Evolutionary conservation across 2,888 invertebrate genomes (phyloP).

Genomic region (Ochropacha duplaris): DNA sequence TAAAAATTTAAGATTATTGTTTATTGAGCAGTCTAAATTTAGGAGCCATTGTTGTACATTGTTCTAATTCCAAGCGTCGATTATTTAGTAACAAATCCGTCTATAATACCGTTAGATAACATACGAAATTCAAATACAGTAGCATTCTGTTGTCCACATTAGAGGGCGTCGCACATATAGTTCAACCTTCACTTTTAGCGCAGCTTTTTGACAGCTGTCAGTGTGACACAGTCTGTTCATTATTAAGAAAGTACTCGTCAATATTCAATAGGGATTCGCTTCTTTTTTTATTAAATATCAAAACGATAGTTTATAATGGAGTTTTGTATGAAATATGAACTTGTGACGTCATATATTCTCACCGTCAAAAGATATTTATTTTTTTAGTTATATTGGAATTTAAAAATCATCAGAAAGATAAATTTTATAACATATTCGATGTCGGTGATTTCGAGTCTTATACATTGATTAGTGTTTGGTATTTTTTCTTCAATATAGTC

Average conservation of each 20-base stretch:
- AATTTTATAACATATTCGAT: no score
- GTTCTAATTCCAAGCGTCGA: constrained; percentile 38
- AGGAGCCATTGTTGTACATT: constrained; percentile 41
- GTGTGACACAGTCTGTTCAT: constrained; percentile 8
- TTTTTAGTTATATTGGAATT: no score
- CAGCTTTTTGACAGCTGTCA: constrained; percentile 17
- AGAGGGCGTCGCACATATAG: constrained; percentile 15
- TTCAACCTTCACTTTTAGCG: constrained; percentile 8
- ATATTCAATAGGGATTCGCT: no score
- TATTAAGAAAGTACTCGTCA: neutral
- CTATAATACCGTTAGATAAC: neutral
- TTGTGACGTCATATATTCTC: no score
- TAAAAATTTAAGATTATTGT: constrained; percentile 9
- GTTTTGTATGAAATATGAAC: no score
- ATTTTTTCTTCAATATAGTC: no score
- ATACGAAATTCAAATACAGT: neutral
- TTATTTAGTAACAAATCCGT: constrained; percentile 10
- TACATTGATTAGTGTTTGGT: no score
- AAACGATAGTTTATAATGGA: no score
- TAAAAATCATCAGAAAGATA: no score
- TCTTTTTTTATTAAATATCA: no score
- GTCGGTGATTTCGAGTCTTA: no score
- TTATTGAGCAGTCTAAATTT: constrained; percentile 45
- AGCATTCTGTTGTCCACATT: neutral
- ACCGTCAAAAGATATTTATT: no score